Evolutionary conservation across 1,140 invertebrate genomes (phyloP), one percentile per base, ranked within the genome.

Genomic region (Centruroides sculpturatus): DNA sequence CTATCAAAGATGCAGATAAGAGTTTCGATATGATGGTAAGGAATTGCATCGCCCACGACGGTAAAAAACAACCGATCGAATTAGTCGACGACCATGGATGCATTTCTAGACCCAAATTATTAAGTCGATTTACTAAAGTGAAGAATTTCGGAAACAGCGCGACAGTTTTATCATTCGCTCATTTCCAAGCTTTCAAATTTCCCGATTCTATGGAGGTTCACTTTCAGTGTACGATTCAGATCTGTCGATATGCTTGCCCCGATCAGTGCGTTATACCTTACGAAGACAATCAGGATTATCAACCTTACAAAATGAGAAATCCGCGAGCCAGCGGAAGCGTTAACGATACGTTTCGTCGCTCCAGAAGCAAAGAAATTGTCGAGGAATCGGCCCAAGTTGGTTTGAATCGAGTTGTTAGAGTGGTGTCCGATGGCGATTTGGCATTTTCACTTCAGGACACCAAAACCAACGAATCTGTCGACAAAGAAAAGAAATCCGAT

Each of bases 1-100:
- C 90, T 23, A 94, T 94, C 66, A 93, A 94, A 73, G 91, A 94
- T 67, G 90, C 93, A 63, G 91, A 94, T 74, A 92, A 90, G 68
- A 94, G 93, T 75, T 94, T 94, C 71, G 91, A 94, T 66, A 93
- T 94, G 90, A 73, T 94, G 64, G 90, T 94, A 0, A 77, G 90
- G 47, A 94, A 94, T 74, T 94, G 90, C 71, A 89, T 95, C 6
- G 91, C 91, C 59, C 90, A 94, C 64, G 91, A 95, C 70, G 91
- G 91, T 34, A 92, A 93, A 73, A 79, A 90, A 55, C 86, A 88
- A 13, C 90, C 90, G 1, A 93, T 95, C 60, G 89, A 93, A 74
- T 74, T 95, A 50, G 91, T 94, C 6, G 91, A 95, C 72, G 86
- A 90, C 66, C 85, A 88, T 61, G 91, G 91, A 36, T 95, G 91